Conservation (phyloP, 64 coral and sea anemone species). For the Actinia equina region DNA sequence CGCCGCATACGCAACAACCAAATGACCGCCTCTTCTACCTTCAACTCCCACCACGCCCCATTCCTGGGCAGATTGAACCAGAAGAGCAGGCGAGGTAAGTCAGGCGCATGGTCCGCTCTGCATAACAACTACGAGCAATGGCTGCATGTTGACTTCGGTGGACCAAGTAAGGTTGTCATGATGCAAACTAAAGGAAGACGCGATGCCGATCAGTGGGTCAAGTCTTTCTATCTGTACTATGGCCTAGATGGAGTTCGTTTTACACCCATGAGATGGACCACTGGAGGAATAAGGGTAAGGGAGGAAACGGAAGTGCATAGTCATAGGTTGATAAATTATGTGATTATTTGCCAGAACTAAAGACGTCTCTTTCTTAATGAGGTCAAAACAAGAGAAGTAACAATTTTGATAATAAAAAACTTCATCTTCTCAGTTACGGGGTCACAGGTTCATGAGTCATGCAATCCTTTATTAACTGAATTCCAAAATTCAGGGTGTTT, state of each 20-base stretch:
- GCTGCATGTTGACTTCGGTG: constrained; percentile 55
- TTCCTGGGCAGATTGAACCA: constrained; percentile 34
- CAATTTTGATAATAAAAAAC: no score
- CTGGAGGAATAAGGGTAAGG: constrained; percentile 30
- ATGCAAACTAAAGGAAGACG: constrained; percentile 40
- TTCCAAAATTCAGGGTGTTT: no score
- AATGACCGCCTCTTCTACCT: constrained; percentile 21
- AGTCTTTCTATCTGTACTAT: constrained; percentile 25
- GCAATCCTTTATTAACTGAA: no score
- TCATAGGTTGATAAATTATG: not conserved
- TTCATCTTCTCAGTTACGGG: no score
- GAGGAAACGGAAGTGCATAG: not conserved
- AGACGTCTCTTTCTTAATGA: no score
- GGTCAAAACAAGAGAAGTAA: no score
- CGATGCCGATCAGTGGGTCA: constrained; percentile 53
- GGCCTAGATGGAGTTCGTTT: constrained; percentile 51
- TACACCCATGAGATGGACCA: not conserved
- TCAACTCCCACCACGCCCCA: constrained; percentile 23
- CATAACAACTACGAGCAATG: constrained; percentile 77
- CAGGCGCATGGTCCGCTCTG: constrained; percentile 48
- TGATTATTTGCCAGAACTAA: not conserved
- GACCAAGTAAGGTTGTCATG: constrained; percentile 34
- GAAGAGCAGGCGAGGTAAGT: not conserved
- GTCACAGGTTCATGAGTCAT: no score
- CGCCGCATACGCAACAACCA: not conserved